A percentile compares a stretch with the other conserved stretches of the same genome.
Evolutionary conservation across 2,888 invertebrate species (phyloP).

Genomic region (Megastigmus dorsalis): DNA sequence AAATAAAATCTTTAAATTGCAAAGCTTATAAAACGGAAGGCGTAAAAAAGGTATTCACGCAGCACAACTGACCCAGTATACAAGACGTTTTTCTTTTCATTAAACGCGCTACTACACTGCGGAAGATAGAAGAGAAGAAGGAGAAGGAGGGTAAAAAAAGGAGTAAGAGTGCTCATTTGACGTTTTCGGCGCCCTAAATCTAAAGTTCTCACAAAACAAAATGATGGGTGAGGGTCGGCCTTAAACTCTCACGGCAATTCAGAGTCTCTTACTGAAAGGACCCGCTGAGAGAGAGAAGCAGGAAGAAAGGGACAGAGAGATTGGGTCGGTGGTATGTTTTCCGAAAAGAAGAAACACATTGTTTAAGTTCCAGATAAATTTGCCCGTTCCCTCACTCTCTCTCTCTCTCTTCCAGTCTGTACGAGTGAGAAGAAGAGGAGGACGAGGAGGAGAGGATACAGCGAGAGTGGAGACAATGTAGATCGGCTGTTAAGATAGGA

Average conservation of each 20-base stretch:
- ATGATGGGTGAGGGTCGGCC: conserved; percentile 25
- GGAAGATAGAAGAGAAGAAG: background rate
- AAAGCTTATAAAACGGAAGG: too few species aligned
- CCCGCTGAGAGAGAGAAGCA: background rate
- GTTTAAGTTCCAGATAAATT: conserved; percentile 61
- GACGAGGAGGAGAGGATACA: background rate
- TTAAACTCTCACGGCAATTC: background rate
- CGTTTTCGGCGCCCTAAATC: conserved; percentile 15
- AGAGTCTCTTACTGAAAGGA: conserved; percentile 7
- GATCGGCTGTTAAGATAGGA: conserved; percentile 71
- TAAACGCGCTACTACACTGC: too few species aligned
- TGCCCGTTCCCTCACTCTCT: conserved; percentile 42
- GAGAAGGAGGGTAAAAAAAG: too few species aligned
- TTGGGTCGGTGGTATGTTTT: conserved; percentile 5
- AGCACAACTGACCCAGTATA: too few species aligned
- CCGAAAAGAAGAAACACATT: conserved; percentile 60
- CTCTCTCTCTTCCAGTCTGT: background rate
- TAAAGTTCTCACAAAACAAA: conserved; percentile 28
- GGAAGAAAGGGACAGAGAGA: background rate
- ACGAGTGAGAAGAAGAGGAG: background rate
- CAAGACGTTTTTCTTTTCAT: too few species aligned
- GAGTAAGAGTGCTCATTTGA: conserved; percentile 12
- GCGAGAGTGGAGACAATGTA: conserved; percentile 68
- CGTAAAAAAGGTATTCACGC: too few species aligned
- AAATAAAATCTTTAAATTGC: too few species aligned